phyloP scores from a whole-genome alignment of 2,797 vertebrate species.

The Hirundo rustica region DNA sequence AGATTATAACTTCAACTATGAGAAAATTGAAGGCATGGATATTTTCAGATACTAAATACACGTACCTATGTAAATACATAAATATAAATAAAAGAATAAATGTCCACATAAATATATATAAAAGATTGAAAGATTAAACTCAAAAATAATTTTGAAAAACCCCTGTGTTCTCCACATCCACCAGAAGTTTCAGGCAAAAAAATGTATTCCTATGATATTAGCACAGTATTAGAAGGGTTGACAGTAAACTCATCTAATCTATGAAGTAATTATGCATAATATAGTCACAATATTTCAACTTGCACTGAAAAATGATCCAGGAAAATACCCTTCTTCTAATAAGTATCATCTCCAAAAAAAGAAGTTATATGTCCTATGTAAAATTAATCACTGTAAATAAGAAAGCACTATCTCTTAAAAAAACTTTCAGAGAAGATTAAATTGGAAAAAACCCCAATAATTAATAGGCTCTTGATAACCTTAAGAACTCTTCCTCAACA shows the following conservation, averaged over 20 bases:
- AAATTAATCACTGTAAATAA: background rate
- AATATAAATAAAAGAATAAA: background rate
- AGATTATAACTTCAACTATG: background rate
- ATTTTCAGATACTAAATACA: background rate
- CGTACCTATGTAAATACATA: background rate
- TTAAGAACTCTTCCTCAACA: background rate
- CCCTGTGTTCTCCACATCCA: background rate
- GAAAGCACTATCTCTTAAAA: background rate
- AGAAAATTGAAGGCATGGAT: background rate
- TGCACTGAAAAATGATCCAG: background rate
- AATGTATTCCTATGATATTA: background rate
- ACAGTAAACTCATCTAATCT: background rate
- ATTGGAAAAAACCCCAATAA: background rate
- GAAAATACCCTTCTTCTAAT: background rate
- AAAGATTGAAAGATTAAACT: background rate
- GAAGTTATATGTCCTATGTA: background rate
- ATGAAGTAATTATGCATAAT: background rate
- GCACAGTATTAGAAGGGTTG: background rate
- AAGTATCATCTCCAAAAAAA: background rate
- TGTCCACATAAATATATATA: too few relatives aligned
- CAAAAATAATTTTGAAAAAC: background rate
- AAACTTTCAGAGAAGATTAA: background rate
- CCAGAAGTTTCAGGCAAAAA: background rate
- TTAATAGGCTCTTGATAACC: background rate
- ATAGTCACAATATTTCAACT: background rate